Percentiles rank a stretch among this genome's conserved stretches.
phyloP scores from a whole-genome alignment of 2,797 vertebrate genomes.

The Eurystomus glaucurus region DNA sequence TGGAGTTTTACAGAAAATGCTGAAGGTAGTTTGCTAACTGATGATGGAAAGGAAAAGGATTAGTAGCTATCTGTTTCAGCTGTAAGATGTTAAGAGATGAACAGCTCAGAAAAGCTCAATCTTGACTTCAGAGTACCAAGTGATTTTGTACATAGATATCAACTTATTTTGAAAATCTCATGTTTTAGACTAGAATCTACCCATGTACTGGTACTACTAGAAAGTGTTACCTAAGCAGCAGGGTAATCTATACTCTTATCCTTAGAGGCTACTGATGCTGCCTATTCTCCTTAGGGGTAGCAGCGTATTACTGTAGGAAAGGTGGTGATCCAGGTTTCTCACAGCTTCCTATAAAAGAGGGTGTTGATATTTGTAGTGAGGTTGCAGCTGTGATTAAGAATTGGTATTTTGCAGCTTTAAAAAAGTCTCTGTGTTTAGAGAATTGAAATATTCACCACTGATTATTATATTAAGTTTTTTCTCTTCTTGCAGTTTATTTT shows the following conservation, averaged over 20 bases:
- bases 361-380: not conserved
- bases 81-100: not conserved
- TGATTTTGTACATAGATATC: not conserved
- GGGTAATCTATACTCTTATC: not conserved
- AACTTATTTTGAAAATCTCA: not conserved
- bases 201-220: rapidly evolving
- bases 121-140: not conserved
- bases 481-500: not conserved
- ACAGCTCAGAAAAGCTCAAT: not conserved
- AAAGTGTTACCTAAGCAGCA: not conserved
- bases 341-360: not conserved
- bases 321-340: not conserved
- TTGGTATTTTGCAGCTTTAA: not conserved
- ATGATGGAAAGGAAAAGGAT: not conserved
- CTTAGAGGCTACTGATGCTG: not conserved
- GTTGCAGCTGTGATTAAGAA: not conserved
- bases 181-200: not conserved
- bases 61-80: not conserved
- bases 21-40: not conserved
- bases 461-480: not conserved
- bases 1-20: not conserved
- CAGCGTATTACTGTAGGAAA: not conserved
- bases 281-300: not conserved
- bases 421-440: not conserved
- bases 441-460: not conserved